Evolutionary conservation across 2,888 invertebrate genomes (phyloP), one percentile per base, ranked within the genome.

Genomic region (Drosophila algonquin): DNA sequence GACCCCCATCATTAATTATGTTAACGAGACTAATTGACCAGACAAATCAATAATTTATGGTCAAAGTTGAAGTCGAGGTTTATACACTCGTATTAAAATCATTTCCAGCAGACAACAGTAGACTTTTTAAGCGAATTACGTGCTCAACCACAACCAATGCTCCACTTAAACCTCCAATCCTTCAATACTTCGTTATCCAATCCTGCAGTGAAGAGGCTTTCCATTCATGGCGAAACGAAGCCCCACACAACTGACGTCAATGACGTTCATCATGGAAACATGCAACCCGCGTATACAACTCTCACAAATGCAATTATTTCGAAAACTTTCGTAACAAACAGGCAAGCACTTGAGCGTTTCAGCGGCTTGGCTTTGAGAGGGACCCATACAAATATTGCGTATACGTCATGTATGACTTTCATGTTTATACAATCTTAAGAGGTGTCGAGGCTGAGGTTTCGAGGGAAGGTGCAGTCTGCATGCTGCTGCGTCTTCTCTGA

Each of bases 11-110:
- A 77, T 77, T 77, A 83, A 83, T 73, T 62, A 69, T 58, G 53
- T 74, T 74, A 83, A 75, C 71, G 53, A 62, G 67, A 68, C 76
- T 69, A 83, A 83, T 79, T 74, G 79, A 40, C 59, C 64, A 57
- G 59, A 44, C 55, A 53, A 79, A 69, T 70, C 65, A 27, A 52
- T 44, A 52, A 46, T 58, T 61, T 61, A 45, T 67, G 60, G 44
- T 7, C 12, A 53, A 45, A 57, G 47, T 27, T 40, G 10, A 62
- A 9, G 16, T 40, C 35, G 27, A 54, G 47, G 35, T 12, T 35
- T 35, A 12, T 7, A 40, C 21, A 21, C 21, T 21, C 21, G 21
- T 40, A 5, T 5, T 7, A 40, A 6, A 14, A 2, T 40, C 14
- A 14, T 40, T 53, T 21, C 16, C 46, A 6, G 14, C 35, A 18